Base-by-base conservation (phyloP, 1,140 invertebrate genomes). In the Riptortus pedestris region DNA sequence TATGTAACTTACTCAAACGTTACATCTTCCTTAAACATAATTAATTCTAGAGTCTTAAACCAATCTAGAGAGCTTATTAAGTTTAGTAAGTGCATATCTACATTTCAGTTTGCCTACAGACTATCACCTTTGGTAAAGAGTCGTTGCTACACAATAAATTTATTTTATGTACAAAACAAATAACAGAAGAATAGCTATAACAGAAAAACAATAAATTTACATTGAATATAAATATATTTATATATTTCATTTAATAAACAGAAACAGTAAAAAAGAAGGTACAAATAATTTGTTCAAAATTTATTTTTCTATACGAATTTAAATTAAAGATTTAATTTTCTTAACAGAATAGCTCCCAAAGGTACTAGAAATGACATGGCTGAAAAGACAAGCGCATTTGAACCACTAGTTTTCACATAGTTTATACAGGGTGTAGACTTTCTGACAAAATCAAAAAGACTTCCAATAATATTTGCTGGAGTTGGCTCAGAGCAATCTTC, bases 381-480 rank as follows among this genome's bases (percentile, higher is more conserved):
- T 16, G 51, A 55, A 55, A 55, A 55, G 12, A 55, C 51, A 24
- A 55, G 12, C 2, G 51, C 7, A 24, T 26, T 55, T 4, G 51
- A 55, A 2, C 51, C 51, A 24, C 20, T 16, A 24, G 18, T 7
- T 24, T 57, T 52, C n/a, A 28, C 29, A 55, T 58, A 67, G 28
- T 65, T 45, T 12, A 27, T 22, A 43, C 88, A 90, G 0, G 85
- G 85, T 12, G 85, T 86, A 12, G 81, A 79, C 70, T 83, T 83
- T 48, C 80, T 80, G 0, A 88, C 76, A 64, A 83, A 89, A 51
- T 83, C 85, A 69, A 90, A 86, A 33, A 90, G 76, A 1, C 86
- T 83, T 59, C 89, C 85, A 0, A 87, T 78, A 24, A 91, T 82
- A 69, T 91, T 91, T 24, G 84, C 85, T 0, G 88, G 84, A 0